Evolutionary conservation across 2,888 invertebrate genomes (phyloP).

Genomic region (Ornithoptera priamus): DNA sequence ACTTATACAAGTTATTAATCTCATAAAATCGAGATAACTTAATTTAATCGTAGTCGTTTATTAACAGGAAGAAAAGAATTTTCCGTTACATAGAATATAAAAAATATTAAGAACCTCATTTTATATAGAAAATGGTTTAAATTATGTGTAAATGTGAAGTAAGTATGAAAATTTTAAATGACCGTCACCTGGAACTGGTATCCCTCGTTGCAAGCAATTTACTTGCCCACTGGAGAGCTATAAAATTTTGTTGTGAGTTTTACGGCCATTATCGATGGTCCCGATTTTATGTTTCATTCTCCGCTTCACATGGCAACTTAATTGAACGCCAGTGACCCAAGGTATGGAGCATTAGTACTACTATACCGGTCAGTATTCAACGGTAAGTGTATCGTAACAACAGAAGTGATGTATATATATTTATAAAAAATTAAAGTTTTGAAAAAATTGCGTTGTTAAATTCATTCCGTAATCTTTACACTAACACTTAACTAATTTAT

Average conservation of each 20-base stretch:
- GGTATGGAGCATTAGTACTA: conserved; percentile 59
- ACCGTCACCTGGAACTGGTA: neutral
- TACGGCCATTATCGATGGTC: conserved; percentile 54
- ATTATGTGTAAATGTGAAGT: neutral
- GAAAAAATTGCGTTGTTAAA: too few relatives aligned
- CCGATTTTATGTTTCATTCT: conserved; percentile 72
- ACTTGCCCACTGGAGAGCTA: conserved; percentile 15
- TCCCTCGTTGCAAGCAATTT: conserved; percentile 13
- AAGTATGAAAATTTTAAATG: conserved; percentile 2
- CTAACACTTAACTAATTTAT: too few relatives aligned
- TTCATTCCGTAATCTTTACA: too few relatives aligned
- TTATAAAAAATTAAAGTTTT: too few relatives aligned
- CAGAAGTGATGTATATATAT: too few relatives aligned
- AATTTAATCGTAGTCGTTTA: too few relatives aligned
- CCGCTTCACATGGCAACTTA: conserved; percentile 61
- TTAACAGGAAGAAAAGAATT: too few relatives aligned
- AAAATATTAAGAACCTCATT: neutral
- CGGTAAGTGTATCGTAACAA: conserved; percentile 28
- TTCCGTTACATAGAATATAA: too few relatives aligned
- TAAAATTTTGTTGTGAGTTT: conserved; percentile 63
- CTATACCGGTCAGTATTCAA: conserved; percentile 41
- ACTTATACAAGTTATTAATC: too few relatives aligned
- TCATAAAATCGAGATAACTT: too few relatives aligned
- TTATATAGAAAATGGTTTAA: neutral
- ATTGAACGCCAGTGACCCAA: conserved; percentile 69